Evolutionary conservation across 1,140 invertebrate genomes (phyloP), one percentile per base, ranked within the genome.

Genomic region (Drosophila sucinea): DNA sequence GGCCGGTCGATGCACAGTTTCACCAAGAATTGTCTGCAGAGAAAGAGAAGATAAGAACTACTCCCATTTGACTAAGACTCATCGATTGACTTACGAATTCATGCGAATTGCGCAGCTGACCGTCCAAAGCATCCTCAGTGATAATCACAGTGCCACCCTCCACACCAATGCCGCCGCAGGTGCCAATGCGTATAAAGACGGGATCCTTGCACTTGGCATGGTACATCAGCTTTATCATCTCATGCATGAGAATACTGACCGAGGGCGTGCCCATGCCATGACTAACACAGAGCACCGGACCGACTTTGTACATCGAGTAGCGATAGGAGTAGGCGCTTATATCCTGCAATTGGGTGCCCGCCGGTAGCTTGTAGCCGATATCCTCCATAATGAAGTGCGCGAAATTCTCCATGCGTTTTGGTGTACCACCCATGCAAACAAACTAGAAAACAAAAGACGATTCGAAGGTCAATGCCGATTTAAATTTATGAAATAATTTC

Each of bases 381-480:
- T 98, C 96, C 73, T 96, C 94, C 96, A 98, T 96, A 72, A 99
- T 97, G 85, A 95, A 96, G 90, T 97, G 94, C 29, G 98, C 98
- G 92, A 99, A 99, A 79, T 96, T 94, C 92, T 98, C 95, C 97
- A 99, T 98, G 33, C 98, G 94, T 87, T 97, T 97, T 3, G 97
- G 97, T 11, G 98, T 99, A 7, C 98, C 99, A 56, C 98, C 98
- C 96, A 99, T 98, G 92, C 98, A 99, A 7, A 99, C 97, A 93
- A 99, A 99, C 98, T 99, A 92, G 35, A 94, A 38, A 51, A 32
- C 4, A 32, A 93, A 64, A 66, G 56, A 74, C 83, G 55, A 70
- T 40, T 32, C 32, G 38, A 57, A 54, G 51, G 56, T 40, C 6
- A 33, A 2, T 32, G 10, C 33, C 4, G 17, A 17, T 60, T 23